Evolutionary conservation across 2,888 invertebrate species (phyloP).

Genomic region (Oscheius onirici): DNA sequence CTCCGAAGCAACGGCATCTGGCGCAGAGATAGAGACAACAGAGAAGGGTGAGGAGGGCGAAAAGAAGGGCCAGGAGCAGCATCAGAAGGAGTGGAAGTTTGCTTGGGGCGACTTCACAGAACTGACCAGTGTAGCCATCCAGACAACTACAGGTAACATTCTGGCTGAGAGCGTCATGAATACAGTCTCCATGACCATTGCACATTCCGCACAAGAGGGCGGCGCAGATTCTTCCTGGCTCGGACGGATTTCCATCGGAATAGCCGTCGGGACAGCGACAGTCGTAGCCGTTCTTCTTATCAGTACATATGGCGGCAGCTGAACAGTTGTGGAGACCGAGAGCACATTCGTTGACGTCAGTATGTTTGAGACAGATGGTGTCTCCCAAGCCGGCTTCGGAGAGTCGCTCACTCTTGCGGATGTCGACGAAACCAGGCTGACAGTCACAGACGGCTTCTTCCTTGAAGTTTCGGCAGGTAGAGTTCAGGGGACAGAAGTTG

Average conservation of each 20-base stretch:
- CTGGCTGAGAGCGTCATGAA: slow-evolving; percentile 57
- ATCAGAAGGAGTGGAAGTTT: slow-evolving; percentile 59
- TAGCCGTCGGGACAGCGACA: slow-evolving; percentile 57
- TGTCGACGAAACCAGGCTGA: slow-evolving; percentile 60
- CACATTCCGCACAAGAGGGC: slow-evolving; percentile 63
- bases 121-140: slow-evolving; percentile 62
- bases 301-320: slow-evolving; percentile 64
- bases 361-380: slow-evolving; percentile 42
- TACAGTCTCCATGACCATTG: slow-evolving; percentile 70
- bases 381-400: slow-evolving; percentile 52
- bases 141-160: slow-evolving; percentile 67
- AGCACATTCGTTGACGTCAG: slow-evolving; percentile 64
- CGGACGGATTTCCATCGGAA: slow-evolving; percentile 56
- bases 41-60: slow-evolving; percentile 67
- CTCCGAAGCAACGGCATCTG: slow-evolving; percentile 59
- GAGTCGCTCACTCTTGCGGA: slow-evolving; percentile 50
- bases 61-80: slow-evolving; percentile 68
- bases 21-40: slow-evolving; percentile 62
- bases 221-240: slow-evolving; percentile 67
- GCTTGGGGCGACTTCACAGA: slow-evolving; percentile 61
- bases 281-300: slow-evolving; percentile 59
- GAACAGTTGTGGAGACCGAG: slow-evolving; percentile 69
- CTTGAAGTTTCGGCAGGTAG: slow-evolving; percentile 86
- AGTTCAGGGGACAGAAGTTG: slow-evolving; percentile 88
- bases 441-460: slow-evolving; percentile 61